These are phyloP conservation scores for Sebastolobus alascanus DNA, from an alignment of 2,797 vertebrate species.

Conservation along the genomic window DNA sequence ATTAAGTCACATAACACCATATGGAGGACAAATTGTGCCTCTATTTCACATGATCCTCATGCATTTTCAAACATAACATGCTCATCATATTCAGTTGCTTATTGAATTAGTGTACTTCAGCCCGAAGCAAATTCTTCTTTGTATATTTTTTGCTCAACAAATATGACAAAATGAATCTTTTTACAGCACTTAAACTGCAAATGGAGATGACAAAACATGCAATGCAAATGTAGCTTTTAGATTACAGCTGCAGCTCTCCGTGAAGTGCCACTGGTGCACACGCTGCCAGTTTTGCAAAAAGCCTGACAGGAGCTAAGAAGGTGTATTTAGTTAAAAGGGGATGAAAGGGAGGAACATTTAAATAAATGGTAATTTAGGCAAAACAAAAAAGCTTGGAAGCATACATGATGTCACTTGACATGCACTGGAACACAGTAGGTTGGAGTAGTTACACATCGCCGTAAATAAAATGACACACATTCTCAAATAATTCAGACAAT, in stretches of 20 bases:
- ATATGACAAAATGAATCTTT: constrained; percentile 34
- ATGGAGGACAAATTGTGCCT: constrained; percentile 8
- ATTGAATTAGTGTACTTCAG: constrained; percentile 19
- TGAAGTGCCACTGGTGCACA: constrained; percentile 18
- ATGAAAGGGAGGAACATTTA: constrained; percentile 22
- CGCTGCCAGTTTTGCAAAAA: constrained; percentile 35
- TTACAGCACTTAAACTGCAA: constrained; percentile 40
- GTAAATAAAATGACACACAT: neutral
- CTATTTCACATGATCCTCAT: constrained; percentile 15
- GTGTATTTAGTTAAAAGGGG: constrained; percentile 31
- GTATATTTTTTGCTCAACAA: constrained; percentile 27
- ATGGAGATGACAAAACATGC: constrained; percentile 43
- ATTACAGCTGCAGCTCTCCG: constrained; percentile 15
- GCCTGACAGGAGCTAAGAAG: constrained; percentile 14
- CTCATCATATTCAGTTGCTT: neutral
- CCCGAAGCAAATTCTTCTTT: constrained; percentile 8
- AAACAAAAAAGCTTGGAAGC: constrained; percentile 14
- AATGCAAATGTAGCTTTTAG: constrained; percentile 37
- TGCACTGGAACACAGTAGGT: neutral
- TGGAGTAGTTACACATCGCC: neutral
- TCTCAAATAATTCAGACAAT: neutral
- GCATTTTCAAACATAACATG: constrained; percentile 16
- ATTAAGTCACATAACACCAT: constrained; percentile 13
- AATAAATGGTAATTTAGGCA: constrained; percentile 15
- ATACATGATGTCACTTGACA: neutral